Evolutionary conservation across 2,888 invertebrate species (phyloP), one percentile per base, ranked within the genome.

Genomic region (Cephus pygmeus): DNA sequence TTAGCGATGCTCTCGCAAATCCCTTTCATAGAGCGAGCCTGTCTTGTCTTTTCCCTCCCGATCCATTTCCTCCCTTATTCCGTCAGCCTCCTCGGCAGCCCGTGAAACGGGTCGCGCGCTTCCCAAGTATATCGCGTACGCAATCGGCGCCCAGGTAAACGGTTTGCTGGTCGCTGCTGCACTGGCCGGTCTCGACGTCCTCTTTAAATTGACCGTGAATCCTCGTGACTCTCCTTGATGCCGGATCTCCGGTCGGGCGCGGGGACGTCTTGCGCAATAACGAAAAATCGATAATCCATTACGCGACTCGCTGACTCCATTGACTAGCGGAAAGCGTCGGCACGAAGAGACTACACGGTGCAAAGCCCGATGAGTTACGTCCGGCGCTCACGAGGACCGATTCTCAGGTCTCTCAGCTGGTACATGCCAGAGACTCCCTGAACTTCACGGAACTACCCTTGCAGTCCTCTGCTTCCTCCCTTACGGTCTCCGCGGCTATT

Each of bases 281-380:
- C 79, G 71, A 79, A 76, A 76, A 80, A 69, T 76, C 82, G 78
- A 82, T 82, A 82, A 82, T 82, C 82, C 81, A 82, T 82, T 81
- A 81, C 79, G 36, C 81, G 81, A 81, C 78, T 76, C 78, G 78
- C 74, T 81, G 80, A 77, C 76, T 76, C 76, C 78, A 79, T 81
- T 81, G 81, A 81, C 75, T 75, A 33, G 31, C 34, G 12, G 9
- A 30, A n/a, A 69, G 30, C 33, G 11, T 4, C 69, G 69, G 69
- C 69, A 69, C 12, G 69, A 33, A 33, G 12, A 33, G 69, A 69
- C 69, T 71, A 3, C 71, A 6, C 6, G 71, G 71, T 15, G 71
- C 40, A 1, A 56, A 23, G 12, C 35, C 23, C 6, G 40, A 56
- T 23, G 40, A 56, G 40, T 23, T 56, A 56, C 40, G 0, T 56